These are phyloP conservation scores for Calephelis nemesis DNA, from an alignment of 1,140 invertebrate species.

Conservation along the genomic window DNA sequence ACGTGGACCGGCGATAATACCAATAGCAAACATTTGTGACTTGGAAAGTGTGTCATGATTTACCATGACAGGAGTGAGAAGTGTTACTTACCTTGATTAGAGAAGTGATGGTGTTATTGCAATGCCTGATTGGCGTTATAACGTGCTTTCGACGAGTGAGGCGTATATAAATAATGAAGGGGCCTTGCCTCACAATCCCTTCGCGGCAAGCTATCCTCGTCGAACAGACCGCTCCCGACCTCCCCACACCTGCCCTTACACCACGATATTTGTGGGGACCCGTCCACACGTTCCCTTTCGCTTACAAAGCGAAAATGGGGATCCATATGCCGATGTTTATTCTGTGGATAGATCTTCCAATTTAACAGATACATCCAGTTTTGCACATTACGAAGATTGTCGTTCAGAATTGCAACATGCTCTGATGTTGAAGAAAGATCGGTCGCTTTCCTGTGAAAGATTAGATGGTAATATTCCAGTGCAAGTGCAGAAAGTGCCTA, in stretches of 20 bases:
- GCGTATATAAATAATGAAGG: slow-evolving; percentile 65
- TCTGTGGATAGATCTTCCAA: slow-evolving; percentile 77
- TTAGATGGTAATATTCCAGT: slow-evolving; percentile 48
- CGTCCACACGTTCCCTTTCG: slow-evolving; percentile 52
- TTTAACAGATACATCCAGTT: slow-evolving; percentile 76
- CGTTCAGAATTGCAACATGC: slow-evolving; percentile 55
- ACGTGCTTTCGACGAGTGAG: slow-evolving; percentile 77
- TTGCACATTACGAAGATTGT: slow-evolving; percentile 75
- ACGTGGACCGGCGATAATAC: slow-evolving; percentile 43
- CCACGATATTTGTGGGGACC: slow-evolving; percentile 65
- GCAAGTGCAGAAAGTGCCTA: slow-evolving; percentile 71
- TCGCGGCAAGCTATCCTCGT: slow-evolving; percentile 67
- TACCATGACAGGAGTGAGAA: slow-evolving; percentile 39
- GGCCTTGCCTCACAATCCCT: slow-evolving; percentile 53
- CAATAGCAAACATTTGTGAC: slow-evolving; percentile 37
- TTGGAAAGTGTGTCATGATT: slow-evolving; percentile 45
- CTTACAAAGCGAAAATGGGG: slow-evolving; percentile 52
- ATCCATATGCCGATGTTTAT: slow-evolving; percentile 65
- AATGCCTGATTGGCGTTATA: slow-evolving; percentile 79
- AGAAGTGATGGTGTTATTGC: slow-evolving; percentile 62
- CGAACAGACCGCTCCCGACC: slow-evolving; percentile 62
- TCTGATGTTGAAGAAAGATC: slow-evolving; percentile 44
- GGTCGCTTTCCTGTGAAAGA: slow-evolving; percentile 38
- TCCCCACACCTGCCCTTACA: slow-evolving; percentile 68
- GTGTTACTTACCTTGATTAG: slow-evolving; percentile 37